Percentiles rank a stretch among this genome's conserved stretches.
phyloP scores from a whole-genome alignment of 2,888 invertebrate species.

The Prenolepis imparis region DNA sequence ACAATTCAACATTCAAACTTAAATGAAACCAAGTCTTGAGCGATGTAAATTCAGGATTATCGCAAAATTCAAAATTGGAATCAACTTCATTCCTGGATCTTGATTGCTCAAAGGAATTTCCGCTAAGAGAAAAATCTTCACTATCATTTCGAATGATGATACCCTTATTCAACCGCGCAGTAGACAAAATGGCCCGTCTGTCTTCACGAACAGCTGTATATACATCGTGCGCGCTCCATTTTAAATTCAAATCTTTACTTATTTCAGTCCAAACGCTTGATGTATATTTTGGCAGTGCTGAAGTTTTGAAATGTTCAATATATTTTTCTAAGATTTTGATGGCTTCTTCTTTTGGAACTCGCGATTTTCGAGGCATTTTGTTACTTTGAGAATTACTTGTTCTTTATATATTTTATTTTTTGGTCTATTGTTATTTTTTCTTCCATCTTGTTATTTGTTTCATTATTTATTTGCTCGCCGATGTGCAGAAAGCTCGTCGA shows the following conservation, averaged over 20 bases:
- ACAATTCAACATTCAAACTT: not conserved
- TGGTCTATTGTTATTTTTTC: not conserved
- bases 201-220: conserved; percentile 3
- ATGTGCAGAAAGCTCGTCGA: too few relatives aligned
- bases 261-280: not conserved
- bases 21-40: conserved; percentile 7
- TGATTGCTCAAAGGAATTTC: not conserved
- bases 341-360: not conserved
- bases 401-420: not conserved
- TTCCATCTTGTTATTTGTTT: not conserved
- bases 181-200: not conserved
- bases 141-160: not conserved
- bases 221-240: not conserved
- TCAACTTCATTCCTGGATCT: not conserved
- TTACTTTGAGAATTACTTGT: not conserved
- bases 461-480: not conserved
- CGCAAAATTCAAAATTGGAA: not conserved
- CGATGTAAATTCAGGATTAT: conserved; percentile 2
- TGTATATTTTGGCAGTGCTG: not conserved
- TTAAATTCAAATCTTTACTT: conserved; percentile 7
- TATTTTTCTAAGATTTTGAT: not conserved
- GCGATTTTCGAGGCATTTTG: not conserved
- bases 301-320: conserved; percentile 2
- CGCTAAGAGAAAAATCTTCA: not conserved
- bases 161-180: not conserved